Conservation (phyloP, 2,113 vertebrate species). For the Zootoca vivipara region DNA sequence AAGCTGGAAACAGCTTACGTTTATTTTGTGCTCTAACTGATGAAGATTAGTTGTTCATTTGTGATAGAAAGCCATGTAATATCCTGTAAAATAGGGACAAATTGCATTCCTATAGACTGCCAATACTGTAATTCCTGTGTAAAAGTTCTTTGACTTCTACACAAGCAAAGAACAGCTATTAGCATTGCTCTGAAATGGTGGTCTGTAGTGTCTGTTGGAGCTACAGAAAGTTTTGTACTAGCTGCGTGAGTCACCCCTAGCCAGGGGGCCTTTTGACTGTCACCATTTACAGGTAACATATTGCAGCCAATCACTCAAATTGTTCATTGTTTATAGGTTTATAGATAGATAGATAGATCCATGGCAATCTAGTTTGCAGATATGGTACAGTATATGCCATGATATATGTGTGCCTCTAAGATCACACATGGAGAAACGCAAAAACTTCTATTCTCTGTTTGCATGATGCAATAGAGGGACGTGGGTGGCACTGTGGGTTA, state of each 20-base stretch:
- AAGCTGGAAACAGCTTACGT: slow-evolving; percentile 16
- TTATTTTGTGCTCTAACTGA: slow-evolving; percentile 21
- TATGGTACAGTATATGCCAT: not conserved
- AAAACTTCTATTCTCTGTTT: not conserved
- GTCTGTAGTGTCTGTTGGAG: not conserved
- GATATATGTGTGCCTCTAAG: slow-evolving; percentile 17
- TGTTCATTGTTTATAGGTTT: not conserved
- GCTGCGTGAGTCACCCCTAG: not conserved
- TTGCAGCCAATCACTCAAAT: not conserved
- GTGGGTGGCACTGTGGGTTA: no score
- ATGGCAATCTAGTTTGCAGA: slow-evolving; percentile 33
- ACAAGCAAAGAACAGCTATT: not conserved
- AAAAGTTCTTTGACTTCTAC: not conserved
- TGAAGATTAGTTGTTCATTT: not conserved
- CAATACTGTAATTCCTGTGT: not conserved
- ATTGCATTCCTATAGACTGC: no score
- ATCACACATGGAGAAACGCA: not conserved
- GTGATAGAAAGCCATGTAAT: not conserved
- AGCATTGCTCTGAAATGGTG: not conserved
- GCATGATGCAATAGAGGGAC: not conserved
- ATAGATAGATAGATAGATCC: not conserved
- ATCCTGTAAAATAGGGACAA: not conserved
- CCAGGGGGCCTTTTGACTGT: not conserved
- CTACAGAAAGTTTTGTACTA: no score
- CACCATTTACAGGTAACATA: not conserved